Evolutionary conservation across 2,888 invertebrate species (phyloP), one percentile per base, ranked within the genome.

Genomic region (Melieria picta): DNA sequence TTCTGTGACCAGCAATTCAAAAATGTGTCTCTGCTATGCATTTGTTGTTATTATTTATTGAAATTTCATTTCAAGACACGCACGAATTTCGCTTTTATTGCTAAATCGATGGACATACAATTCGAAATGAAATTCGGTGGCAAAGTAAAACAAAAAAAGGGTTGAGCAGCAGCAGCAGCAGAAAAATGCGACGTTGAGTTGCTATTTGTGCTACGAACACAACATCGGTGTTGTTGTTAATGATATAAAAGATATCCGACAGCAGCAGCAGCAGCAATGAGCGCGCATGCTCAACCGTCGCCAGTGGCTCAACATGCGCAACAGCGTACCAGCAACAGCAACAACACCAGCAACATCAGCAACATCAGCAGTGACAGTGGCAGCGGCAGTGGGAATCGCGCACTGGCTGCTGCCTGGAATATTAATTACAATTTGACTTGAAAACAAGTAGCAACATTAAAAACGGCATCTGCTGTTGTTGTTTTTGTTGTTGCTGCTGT

Each of bases 361-460:
- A 75, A 74, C 43, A 57, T 48, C 52, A 69, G 46, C 13, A 46
- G 16, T 46, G 3, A 11, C 46, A 67, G 60, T 47, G 62, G n/a
- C 62, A 69, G 67, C 74, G 80, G 76, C 81, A 80, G 79, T 80
- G 80, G 78, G 80, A 76, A 79, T 76, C 77, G 69, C 75, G 76
- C 72, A 74, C 67, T 72, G 75, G 66, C 71, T 74, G 78, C 78
- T 80, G 79, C 70, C 75, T 76, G 78, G 83, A 82, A 78, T 83
- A 84, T 80, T 83, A 84, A 83, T 83, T 83, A 79, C 72, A 70
- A 71, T 69, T 67, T 74, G 71, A 74, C 68, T 74, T 58, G 77
- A 78, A 81, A 81, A 74, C 72, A 77, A 77, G 77, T 79, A 77
- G 80, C 47, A 66, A 58, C 16, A 66, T n/a, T 56, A 50, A 78